Evolutionary conservation across 2,113 vertebrate species (phyloP), one percentile per base, ranked within the genome.

Genomic region (Desmodus rotundus): DNA sequence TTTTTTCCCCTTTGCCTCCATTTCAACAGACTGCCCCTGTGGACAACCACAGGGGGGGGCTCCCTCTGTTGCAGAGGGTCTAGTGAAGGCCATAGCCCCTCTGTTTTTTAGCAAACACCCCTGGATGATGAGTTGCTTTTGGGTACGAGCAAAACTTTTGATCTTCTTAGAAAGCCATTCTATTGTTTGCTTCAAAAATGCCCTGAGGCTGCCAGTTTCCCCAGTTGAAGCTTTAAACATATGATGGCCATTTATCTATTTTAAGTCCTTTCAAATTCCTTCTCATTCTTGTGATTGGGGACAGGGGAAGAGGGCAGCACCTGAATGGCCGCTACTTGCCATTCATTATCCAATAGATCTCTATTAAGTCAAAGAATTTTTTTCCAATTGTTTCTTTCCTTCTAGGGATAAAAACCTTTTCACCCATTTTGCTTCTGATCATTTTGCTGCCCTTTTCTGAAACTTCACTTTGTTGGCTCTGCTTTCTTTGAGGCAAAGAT

Each of bases 111-210:
- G 96, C 96, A 97, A 98, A 98, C 96, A 97, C 70, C 85, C 58
- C 86, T 96, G 91, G 86, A 94, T 52, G 85, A 74, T 45, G 87
- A 85, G 91, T 73, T 74, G 78, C 95, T 85, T 91, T 84, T 97
- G 96, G 96, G 45, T 72, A 76, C 77, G 93, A 72, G 28, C 63
- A 94, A 77, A 92, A 95, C 84, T 86, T 97, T 97, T 98, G 97
- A 97, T 97, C 96, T 97, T 95, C 93, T 96, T 95, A 97, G 95
- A 97, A 97, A 97, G 93, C n/a, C 95, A 95, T 78, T 97, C 96
- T 87, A 97, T 97, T 97, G 97, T 98, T 97, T 97, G 97, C 97
- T 97, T 97, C 97, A 97, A 97, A 98, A 98, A 97, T 97, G 93
- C 91, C 97, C 97, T 0, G 63, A 97, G 89, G 97, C 97, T 95